Conservation (phyloP, 2,113 vertebrate species). For the Prinia subflava region DNA sequence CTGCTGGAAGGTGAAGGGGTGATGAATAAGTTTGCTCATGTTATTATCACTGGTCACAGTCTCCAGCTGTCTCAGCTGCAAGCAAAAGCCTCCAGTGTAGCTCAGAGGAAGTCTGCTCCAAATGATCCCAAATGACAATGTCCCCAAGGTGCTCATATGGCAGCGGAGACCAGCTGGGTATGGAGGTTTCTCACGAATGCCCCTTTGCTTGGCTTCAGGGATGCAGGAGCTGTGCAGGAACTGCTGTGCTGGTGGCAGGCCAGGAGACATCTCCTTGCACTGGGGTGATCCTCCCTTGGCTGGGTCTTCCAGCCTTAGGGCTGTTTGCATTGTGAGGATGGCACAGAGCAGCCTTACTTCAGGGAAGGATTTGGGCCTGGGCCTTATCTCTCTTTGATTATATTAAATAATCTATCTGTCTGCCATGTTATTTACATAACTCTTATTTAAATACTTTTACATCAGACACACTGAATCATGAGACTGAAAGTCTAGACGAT, state of each 20-base stretch:
- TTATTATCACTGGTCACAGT: background rate
- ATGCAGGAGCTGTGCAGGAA: background rate
- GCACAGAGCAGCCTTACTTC: slow-evolving; percentile 49
- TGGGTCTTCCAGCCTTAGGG: slow-evolving; percentile 7
- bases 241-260: background rate
- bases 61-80: background rate
- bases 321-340: slow-evolving; percentile 31
- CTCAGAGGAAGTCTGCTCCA: background rate
- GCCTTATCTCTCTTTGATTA: slow-evolving; percentile 52
- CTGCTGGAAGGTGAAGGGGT: background rate
- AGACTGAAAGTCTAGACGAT: slow-evolving; percentile 63
- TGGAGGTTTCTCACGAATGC: background rate
- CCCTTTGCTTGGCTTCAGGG: background rate
- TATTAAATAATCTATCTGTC: slow-evolving; percentile 67
- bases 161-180: background rate
- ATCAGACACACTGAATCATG: slow-evolving; percentile 61
- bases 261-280: background rate
- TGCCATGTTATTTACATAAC: slow-evolving; percentile 54
- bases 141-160: background rate
- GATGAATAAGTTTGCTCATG: background rate
- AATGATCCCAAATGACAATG: background rate
- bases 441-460: slow-evolving; percentile 64
- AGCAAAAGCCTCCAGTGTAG: background rate
- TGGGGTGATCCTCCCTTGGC: slow-evolving; percentile 38
- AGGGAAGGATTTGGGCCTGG: slow-evolving; percentile 4